phyloP scores from a whole-genome alignment of 2,888 invertebrate species.

The Coenonympha glycerion region DNA sequence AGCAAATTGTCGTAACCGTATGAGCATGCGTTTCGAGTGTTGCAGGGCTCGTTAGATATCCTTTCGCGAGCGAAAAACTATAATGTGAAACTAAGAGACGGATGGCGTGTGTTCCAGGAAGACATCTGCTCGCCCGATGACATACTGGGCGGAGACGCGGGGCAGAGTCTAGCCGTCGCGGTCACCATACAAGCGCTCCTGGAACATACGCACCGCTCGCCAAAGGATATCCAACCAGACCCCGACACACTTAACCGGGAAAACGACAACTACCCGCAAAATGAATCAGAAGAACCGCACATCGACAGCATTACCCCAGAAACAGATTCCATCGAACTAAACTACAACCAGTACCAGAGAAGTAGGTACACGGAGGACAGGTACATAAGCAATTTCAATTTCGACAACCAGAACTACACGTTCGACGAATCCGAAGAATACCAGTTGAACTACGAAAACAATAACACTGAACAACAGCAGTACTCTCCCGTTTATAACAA shows the following conservation, averaged over 20 bases:
- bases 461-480: constrained; percentile 45
- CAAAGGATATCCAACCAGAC: constrained; percentile 66
- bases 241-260: constrained; percentile 39
- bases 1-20: not conserved
- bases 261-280: constrained; percentile 18
- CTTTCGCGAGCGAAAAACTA: constrained; percentile 44
- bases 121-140: constrained; percentile 79
- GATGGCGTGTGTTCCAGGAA: constrained; percentile 81
- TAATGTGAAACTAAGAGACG: constrained; percentile 54
- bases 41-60: constrained; percentile 62
- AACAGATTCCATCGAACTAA: constrained; percentile 41
- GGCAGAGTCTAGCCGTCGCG: constrained; percentile 47
- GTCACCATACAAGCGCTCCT: constrained; percentile 53
- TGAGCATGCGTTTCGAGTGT: constrained; percentile 42
- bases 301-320: too few species aligned
- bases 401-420: constrained; percentile 42
- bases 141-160: constrained; percentile 60
- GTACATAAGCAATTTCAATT: constrained; percentile 54
- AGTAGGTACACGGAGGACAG: constrained; percentile 56
- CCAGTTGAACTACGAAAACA: constrained; percentile 51
- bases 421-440: constrained; percentile 66
- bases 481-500: constrained; percentile 52
- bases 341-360: constrained; percentile 44
- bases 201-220: constrained; percentile 45
- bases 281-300: constrained; percentile 14